Evolutionary conservation across 1,140 invertebrate genomes (phyloP), one percentile per base, ranked within the genome.

Genomic region (Leucophenga varia): DNA sequence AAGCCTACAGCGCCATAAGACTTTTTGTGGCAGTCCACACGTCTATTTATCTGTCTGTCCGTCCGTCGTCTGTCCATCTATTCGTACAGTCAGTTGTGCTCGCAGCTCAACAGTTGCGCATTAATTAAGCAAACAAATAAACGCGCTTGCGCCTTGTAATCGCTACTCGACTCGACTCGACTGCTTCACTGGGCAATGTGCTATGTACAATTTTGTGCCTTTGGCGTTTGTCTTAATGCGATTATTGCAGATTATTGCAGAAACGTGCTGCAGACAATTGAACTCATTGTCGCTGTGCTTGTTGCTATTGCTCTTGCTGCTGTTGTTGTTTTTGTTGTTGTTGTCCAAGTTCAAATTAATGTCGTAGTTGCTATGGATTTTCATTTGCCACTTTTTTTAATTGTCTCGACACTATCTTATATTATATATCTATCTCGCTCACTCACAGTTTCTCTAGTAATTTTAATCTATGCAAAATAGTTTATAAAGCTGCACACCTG

Each of bases 81-180:
- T n/a, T n/a, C n/a, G n/a, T n/a, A n/a, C n/a, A n/a, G n/a, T n/a
- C n/a, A n/a, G n/a, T n/a, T n/a, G n/a, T n/a, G n/a, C n/a, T n/a
- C n/a, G n/a, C n/a, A n/a, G n/a, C n/a, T n/a, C 55, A 56, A 45
- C 40, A 34, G 38, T 39, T 14, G 54, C 52, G 56, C 49, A 48
- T 56, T 57, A 49, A 57, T 57, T 57, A 53, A 57, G 37, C 54
- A 57, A 57, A 53, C 55, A 57, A 42, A 44, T 57, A 43, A 25
- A 34, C 22, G 28, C 14, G 38, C 22, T n/a, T 42, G 10, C 22
- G 22, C 22, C 5, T 25, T 25, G 22, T 25, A 25, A 25, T 25
- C 22, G 22, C 22, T n/a, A n/a, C n/a, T n/a, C n/a, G n/a, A n/a
- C n/a, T n/a, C n/a, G n/a, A n/a, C n/a, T n/a, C n/a, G n/a, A n/a